Base-by-base conservation (phyloP, 2,113 vertebrate genomes). In the Cynopterus brachyotis region DNA sequence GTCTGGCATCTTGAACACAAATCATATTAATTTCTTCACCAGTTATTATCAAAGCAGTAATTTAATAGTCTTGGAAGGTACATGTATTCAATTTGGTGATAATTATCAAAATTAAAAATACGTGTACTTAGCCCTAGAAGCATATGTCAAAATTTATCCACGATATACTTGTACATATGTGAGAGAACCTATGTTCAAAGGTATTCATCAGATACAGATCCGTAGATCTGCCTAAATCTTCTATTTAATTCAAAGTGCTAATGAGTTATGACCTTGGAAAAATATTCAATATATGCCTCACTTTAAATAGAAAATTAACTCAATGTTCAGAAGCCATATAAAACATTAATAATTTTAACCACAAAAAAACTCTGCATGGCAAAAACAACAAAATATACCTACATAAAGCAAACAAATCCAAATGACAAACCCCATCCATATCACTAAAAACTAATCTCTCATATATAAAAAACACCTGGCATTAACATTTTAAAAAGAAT, bases 231-330 rank as follows among this genome's bases (percentile, higher is more conserved):
- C 40, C 28, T 40, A 80, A 79, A 80, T n/a, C 37, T 85, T 64
- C 55, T 50, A 50, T 60, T 89, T 80, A 73, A 80, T 89, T 95
- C 66, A 95, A 67, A 95, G 13, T 35, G 40, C 50, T 73, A 69
- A 89, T 42, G 24, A 93, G 32, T 47, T 93, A 75, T 32, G 11
- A 90, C 32, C 26, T 35, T 89, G 16, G 40, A 66, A 73, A 13
- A 9, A 35, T 57, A 76, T 45, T 96, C 22, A 92, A 67, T 26
- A 73, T 26, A 53, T 55, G 6, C 7, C 75, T 84, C 76, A 89
- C 37, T 42, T 95, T 84, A 93, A 96, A 62, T 32, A 80, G 73
- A 16, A 93, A 81, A 59, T 60, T 82, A 95, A 55, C 59, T 64
- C 59, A 40, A 91, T 76, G 16, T 55, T 85, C 8, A 67, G 62